Conservation (phyloP, 2,113 vertebrate species). For the Neomonachus schauinslandi region DNA sequence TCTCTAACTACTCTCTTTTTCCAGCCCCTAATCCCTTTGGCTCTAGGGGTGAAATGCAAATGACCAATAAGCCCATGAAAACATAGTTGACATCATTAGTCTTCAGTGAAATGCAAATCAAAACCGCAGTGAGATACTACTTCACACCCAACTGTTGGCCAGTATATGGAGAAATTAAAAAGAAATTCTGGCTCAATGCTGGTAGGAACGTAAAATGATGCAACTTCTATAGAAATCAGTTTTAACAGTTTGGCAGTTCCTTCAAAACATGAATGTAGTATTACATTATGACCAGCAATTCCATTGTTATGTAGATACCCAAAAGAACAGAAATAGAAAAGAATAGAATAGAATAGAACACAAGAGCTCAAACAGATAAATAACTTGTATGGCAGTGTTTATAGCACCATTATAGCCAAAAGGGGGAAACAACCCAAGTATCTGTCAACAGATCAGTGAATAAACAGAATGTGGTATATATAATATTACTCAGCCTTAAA, state of each 20-base stretch:
- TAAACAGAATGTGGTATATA: neutral
- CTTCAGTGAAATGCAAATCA: neutral
- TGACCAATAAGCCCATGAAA: neutral
- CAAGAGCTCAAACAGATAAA: neutral
- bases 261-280: neutral
- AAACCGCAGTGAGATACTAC: neutral
- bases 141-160: neutral
- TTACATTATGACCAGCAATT: neutral
- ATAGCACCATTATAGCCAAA: neutral
- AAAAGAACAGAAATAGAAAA: neutral
- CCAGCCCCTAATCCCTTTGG: neutral
- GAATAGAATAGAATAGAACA: neutral
- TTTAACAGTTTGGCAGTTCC: neutral
- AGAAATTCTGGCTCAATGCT: neutral
- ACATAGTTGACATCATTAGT: neutral
- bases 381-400: neutral
- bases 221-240: neutral
- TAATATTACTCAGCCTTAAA: neutral
- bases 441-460: neutral
- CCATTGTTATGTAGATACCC: neutral
- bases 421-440: neutral
- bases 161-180: neutral
- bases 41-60: neutral
- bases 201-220: neutral
- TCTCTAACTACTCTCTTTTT: neutral